Conservation (phyloP, 2,797 vertebrate species). For the Pogonophryne albipinna region DNA sequence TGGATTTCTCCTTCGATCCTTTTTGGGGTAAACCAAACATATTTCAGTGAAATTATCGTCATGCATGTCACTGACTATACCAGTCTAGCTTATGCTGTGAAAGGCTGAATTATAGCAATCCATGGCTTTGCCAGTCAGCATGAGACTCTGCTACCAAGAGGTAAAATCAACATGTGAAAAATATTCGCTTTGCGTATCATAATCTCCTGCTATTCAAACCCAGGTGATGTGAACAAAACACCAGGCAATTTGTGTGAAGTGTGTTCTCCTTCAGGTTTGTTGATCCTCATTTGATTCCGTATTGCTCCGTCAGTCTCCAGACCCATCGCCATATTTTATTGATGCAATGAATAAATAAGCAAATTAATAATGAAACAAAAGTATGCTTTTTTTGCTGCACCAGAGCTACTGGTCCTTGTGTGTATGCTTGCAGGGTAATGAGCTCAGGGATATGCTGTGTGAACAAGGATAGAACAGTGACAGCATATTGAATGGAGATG, state of each 20-base stretch:
- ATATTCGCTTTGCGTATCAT: slow-evolving; percentile 4
- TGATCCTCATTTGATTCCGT: slow-evolving; percentile 61
- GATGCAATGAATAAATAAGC: slow-evolving; percentile 77
- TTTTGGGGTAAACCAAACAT: slow-evolving; percentile 8
- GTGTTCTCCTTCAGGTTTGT: slow-evolving; percentile 54
- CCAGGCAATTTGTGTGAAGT: slow-evolving; percentile 56
- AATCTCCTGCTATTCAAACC: slow-evolving; percentile 43
- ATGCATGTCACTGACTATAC: background rate
- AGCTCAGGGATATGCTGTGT: slow-evolving; percentile 64
- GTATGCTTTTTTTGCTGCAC: slow-evolving; percentile 54
- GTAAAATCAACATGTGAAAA: slow-evolving; percentile 55
- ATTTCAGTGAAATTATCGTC: slow-evolving; percentile 1
- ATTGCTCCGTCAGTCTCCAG: slow-evolving; percentile 41
- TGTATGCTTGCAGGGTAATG: slow-evolving; percentile 60
- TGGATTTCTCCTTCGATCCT: background rate
- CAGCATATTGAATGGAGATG: slow-evolving; percentile 76
- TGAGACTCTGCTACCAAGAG: slow-evolving; percentile 17
- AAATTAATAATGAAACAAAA: slow-evolving; percentile 81
- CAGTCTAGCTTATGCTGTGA: slow-evolving; percentile 3
- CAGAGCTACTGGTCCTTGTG: slow-evolving; percentile 9
- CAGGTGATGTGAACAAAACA: slow-evolving; percentile 57
- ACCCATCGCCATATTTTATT: slow-evolving; percentile 67
- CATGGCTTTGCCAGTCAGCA: slow-evolving; percentile 3
- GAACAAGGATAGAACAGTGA: slow-evolving; percentile 63
- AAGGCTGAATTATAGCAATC: slow-evolving; percentile 24